Percentiles rank a stretch among this genome's conserved stretches.
Conservation (phyloP, 2,888 invertebrate genomes). For the Drosophila planitibia region DNA sequence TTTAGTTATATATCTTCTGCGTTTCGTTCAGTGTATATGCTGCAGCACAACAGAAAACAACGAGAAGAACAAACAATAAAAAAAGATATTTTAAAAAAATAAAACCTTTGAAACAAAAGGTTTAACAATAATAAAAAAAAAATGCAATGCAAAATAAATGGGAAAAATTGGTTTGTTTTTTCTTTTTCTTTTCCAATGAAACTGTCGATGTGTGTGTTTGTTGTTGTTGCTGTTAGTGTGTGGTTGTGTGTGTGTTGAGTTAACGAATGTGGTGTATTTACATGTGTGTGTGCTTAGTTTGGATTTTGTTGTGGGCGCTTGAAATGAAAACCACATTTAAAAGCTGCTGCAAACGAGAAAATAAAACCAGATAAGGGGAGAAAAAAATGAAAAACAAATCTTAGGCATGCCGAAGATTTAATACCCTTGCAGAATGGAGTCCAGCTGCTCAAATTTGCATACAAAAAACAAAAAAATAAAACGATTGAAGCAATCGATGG, state of each 20-base stretch:
- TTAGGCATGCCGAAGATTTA: background rate
- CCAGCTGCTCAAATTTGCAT: background rate
- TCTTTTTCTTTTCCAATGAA: background rate
- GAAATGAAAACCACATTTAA: constrained; percentile 38
- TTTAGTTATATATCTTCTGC: background rate
- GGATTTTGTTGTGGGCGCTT: constrained; percentile 25
- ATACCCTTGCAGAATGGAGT: background rate
- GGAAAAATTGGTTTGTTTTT: background rate
- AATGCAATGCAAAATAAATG: constrained; percentile 20
- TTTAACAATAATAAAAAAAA: background rate
- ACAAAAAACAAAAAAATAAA: background rate
- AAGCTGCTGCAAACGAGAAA: constrained; percentile 44
- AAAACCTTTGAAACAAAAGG: background rate
- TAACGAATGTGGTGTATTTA: constrained; percentile 27
- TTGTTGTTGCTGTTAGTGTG: constrained; percentile 10
- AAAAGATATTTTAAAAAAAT: background rate
- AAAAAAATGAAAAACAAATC: background rate
- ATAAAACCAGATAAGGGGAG: constrained; percentile 1
- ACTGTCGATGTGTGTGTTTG: constrained; percentile 9
- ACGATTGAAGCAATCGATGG: too few relatives aligned
- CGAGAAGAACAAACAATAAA: background rate
- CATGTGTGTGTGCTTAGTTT: constrained; percentile 21
- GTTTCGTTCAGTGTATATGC: background rate
- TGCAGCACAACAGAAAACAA: constrained; percentile 17
- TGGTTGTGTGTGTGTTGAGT: background rate